A percentile compares a stretch with the other conserved stretches of the same genome.
Conservation (phyloP, 2,113 vertebrate genomes). For the Perca schrenkii region DNA sequence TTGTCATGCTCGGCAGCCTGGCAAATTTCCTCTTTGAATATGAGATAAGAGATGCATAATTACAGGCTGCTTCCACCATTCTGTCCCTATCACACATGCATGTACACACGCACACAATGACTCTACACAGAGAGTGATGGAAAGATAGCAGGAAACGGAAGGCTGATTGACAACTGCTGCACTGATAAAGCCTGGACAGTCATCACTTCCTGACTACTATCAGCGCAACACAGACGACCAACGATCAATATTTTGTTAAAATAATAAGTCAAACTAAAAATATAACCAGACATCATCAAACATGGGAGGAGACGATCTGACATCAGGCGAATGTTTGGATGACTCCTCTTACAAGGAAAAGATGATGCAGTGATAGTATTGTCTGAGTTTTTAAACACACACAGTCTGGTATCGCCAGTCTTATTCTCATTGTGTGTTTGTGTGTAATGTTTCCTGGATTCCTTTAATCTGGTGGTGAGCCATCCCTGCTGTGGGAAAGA, state of each 20-base stretch:
- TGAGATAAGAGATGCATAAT: too few relatives aligned
- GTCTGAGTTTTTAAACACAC: slow-evolving; percentile 49
- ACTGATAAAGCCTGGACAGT: slow-evolving; percentile 30
- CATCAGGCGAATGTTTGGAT: background rate
- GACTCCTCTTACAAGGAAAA: background rate
- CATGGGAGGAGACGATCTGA: slow-evolving; percentile 1
- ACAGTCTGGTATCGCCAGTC: slow-evolving; percentile 4
- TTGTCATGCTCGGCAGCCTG: too few relatives aligned
- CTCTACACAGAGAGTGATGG: background rate
- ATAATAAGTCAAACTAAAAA: slow-evolving; percentile 32
- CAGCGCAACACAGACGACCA: slow-evolving; percentile 1
- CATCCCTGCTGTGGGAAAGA: slow-evolving; percentile 23
- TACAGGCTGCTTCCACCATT: too few relatives aligned
- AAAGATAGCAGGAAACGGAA: slow-evolving; percentile 45
- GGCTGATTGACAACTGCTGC: slow-evolving; percentile 48
- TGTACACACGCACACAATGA: slow-evolving; percentile 12
- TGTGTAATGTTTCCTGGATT: slow-evolving; percentile 42
- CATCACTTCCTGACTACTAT: slow-evolving; percentile 60
- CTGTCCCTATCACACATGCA: too few relatives aligned
- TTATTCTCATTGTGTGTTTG: background rate
- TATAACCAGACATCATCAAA: background rate
- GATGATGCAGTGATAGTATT: slow-evolving; percentile 66
- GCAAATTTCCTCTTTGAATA: too few relatives aligned
- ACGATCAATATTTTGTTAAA: slow-evolving; percentile 51
- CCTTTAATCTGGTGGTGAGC: slow-evolving; percentile 26